Base-by-base conservation (phyloP, 1,140 invertebrate genomes). In the Procambarus virginalis region DNA sequence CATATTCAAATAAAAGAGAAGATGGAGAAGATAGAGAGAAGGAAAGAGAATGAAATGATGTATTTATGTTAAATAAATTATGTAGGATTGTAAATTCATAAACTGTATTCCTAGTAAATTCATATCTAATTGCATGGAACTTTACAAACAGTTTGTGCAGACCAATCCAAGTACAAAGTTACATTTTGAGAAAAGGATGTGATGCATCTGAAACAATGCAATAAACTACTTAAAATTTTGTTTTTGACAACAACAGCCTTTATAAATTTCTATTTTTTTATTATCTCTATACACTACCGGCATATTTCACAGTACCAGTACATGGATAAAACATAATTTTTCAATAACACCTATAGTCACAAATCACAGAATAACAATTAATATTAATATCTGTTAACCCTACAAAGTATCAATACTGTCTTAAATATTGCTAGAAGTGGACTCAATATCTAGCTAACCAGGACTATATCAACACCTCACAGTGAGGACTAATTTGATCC, bases 341-440 rank as follows among this genome's bases (percentile, higher is more conserved):
- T 79, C 76, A 68, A 68, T 78, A 89, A 89, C 87, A 89, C 51
- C 76, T 84, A 89, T 79, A 89, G 46, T 78, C 87, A 89, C 87
- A 89, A 89, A 89, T 89, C 87, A 89, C 87, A 89, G 87, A 89
- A 89, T 89, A 89, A 89, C 81, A 83, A 79, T 89, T 84, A 89
- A 84, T 89, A 89, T 89, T 58, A 34, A 86, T 86, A 89, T 84
- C 76, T 58, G 34, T 89, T 80, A 88, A 88, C 48, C 58, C 87
- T 89, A 89, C 75, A 84, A 48, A 77, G 58, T 84, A 84, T 64
- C 87, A 84, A 84, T 89, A 89, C 81, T 84, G 81, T 79, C 82
- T 78, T 84, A 84, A 68, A 84, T 89, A 82, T 88, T 81, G 46
- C 64, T 88, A 88, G 46, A 88, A 81, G 78, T 89, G 87, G 82